phyloP scores from a whole-genome alignment of 1,140 invertebrate species.

The Lordiphosa mommai region DNA sequence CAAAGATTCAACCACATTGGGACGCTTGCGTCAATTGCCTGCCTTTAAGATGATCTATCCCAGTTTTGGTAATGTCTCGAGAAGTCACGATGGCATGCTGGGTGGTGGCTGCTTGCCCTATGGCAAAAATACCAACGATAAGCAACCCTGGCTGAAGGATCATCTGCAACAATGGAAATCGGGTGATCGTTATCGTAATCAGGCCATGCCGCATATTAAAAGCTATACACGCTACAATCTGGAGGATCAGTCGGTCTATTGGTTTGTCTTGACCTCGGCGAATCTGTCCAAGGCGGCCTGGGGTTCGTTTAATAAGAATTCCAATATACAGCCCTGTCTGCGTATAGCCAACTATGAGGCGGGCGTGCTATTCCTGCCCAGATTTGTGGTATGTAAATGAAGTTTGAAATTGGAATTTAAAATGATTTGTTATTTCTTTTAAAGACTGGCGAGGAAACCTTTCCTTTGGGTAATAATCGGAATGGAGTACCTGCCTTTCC shows the following conservation, averaged over 20 bases:
- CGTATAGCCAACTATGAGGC: conserved; percentile 94
- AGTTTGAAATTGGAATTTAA: too few species aligned
- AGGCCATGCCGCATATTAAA: conserved; percentile 97
- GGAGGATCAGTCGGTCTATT: conserved; percentile 85
- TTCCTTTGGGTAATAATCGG: conserved; percentile 76
- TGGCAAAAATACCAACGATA: conserved; percentile 87
- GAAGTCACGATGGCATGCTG: conserved; percentile 90
- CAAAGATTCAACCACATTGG: conserved; percentile 78
- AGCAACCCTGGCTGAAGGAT: conserved; percentile 90
- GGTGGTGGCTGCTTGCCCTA: conserved; percentile 96
- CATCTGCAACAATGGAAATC: conserved; percentile 93
- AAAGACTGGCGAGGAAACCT: conserved; percentile 74
- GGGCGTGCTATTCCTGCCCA: conserved; percentile 93
- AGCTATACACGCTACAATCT: conserved; percentile 89
- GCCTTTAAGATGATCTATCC: conserved; percentile 83
- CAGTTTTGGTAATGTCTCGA: conserved; percentile 87
- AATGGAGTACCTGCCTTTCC: conserved; percentile 82
- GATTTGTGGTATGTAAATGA: conserved; percentile 86
- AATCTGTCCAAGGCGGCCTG: conserved; percentile 98
- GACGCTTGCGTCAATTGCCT: conserved; percentile 59
- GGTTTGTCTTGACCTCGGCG: conserved; percentile 94
- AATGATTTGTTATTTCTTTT: not conserved
- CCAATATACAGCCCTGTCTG: conserved; percentile 82
- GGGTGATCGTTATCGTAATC: conserved; percentile 83
- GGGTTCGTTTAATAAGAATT: conserved; percentile 88